Base-by-base conservation (phyloP, 2,888 invertebrate species). In the Philereme vetulata region DNA sequence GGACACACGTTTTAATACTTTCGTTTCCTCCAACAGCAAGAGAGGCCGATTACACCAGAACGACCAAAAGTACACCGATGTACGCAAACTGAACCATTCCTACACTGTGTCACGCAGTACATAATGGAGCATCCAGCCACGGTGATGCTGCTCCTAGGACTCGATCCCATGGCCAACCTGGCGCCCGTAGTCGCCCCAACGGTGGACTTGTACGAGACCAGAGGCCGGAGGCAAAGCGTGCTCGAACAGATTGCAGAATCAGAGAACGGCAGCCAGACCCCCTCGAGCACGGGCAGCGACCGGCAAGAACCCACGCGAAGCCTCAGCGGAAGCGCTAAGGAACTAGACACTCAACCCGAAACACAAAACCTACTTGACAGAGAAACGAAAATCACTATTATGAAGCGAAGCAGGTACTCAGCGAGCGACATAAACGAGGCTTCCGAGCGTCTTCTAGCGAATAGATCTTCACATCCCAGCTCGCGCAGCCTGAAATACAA, bases 101-200 rank as follows among this genome's bases (percentile, higher is more conserved):
- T 93, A 7, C 94, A 94, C 70, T 81, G 93, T 56, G 90, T 95
- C 51, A 94, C 94, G 46, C 92, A 93, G 60, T 95, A 94, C 82
- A 94, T 96, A 45, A 86, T 95, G 76, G 94, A 95, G 66, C 95
- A 97, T 86, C 96, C 96, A 0, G 94, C 94, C 3, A 93, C 95
- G 32, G 96, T 96, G 11, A 93, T 97, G 82, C 93, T 95, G 43
- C 93, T 96, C 42, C 89, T 97, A 48, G 96, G 96, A 7, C 90
- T 96, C 58, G 95, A 96, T 72, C 94, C 96, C 3, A 88, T 90
- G 83, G 92, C 84, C 48, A 85, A 82, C 65, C 72, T 92, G 3
- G 68, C 86, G 4, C 88, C 90, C 0, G 86, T 85, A 63, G 71
- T 93, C 80, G 72, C 92, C 61, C 66, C 93, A 60, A 32, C 93